Base-by-base conservation (phyloP, 2,113 vertebrate species). In the Bufo bufo region DNA sequence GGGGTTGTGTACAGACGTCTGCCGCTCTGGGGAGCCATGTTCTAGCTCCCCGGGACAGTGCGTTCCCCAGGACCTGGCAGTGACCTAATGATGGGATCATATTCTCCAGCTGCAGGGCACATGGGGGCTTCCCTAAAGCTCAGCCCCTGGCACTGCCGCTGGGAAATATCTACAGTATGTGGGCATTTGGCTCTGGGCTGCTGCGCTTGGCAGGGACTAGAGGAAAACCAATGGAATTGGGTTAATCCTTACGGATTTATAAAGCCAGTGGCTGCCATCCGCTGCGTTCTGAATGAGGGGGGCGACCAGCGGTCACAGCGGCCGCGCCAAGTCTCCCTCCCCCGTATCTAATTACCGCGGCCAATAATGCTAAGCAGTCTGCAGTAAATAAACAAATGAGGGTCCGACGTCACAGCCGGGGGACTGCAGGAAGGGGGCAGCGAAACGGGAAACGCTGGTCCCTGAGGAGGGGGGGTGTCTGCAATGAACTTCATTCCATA, bases 301-400 rank as follows among this genome's bases (percentile, higher is more conserved):
- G 63, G 19, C 23, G 59, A 19, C 49, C 52, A 45, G 33, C 6
- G 50, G 23, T 58, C n/a, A 33, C 33, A 33, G 33, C 33, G 33
- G 1, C 33, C 33, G 33, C 33, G 33, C 23, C 43, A 33, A 79
- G 65, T 49, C 49, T 58, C 59, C 20, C 14, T 19, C 52, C 72
- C 59, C 33, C 8, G 5, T 63, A 52, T 19, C 78, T 72, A 82
- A 75, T 88, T 77, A 88, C 69, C 7, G 13, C 20, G 33, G 13
- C 45, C n/a, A 33, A 83, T 65, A 83, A 61, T 14, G 12, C 23
- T 75, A 61, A 61, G 66, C 66, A 82, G 66, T 84, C 87, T 88
- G 87, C 23, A 3, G 69, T 77, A 83, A 88, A 84, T 66, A 84
- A 74, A 82, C 65, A 87, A 82, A 82, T 23, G 54, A 45, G 13